Evolutionary conservation across 1,140 invertebrate species (phyloP).

Genomic region (Ceratosolen solmsi): DNA sequence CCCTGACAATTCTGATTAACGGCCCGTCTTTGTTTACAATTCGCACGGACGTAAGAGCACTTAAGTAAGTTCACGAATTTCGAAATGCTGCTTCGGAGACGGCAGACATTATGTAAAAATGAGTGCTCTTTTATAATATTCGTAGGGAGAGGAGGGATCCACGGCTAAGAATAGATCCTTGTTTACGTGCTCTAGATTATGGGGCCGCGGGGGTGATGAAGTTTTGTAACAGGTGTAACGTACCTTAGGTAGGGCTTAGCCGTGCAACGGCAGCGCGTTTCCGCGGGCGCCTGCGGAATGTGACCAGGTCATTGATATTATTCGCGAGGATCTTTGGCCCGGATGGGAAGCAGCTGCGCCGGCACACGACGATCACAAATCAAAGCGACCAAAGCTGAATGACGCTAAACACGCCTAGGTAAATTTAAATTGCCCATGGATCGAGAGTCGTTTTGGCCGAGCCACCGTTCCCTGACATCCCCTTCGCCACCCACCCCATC

Average conservation of each 20-base stretch:
- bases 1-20: conserved; percentile 20
- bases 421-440: conserved; percentile 72
- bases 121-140: conserved; percentile 1
- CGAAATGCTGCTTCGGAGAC: not conserved
- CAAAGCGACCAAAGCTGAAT: conserved; percentile 65
- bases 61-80: conserved; percentile 16
- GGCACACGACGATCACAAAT: conserved; percentile 67
- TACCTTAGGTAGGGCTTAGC: not conserved
- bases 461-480: not conserved
- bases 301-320: conserved; percentile 66
- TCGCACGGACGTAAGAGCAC: conserved; percentile 13
- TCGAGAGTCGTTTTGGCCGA: conserved; percentile 61
- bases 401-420: conserved; percentile 70
- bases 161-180: conserved; percentile 20
- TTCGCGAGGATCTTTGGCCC: conserved; percentile 64
- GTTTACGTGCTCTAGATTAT: conserved; percentile 37
- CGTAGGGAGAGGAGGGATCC: not conserved
- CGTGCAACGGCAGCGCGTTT: not conserved
- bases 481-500: not conserved
- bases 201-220: not conserved
- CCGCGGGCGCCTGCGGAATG: conserved; percentile 52
- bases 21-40: conserved; percentile 19
- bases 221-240: conserved; percentile 61
- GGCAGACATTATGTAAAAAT: conserved; percentile 19
- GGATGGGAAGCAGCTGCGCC: conserved; percentile 65